phyloP scores from a whole-genome alignment of 2,113 vertebrate species.

The Chloropsis cyanopogon region DNA sequence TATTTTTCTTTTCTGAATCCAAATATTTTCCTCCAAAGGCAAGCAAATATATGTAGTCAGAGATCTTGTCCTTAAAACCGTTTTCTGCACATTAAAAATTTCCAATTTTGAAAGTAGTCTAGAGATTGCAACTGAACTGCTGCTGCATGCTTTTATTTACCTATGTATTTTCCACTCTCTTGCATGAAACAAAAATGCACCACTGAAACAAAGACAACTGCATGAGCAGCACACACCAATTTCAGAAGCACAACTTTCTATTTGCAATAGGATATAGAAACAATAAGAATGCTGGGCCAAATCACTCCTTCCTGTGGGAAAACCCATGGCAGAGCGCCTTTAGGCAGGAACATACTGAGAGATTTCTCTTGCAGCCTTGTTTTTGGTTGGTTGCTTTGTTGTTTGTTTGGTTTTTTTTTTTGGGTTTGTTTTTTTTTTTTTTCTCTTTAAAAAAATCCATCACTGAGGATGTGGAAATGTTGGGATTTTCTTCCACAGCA shows the following conservation, averaged over 20 bases:
- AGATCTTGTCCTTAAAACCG: neutral
- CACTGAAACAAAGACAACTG: conserved; percentile 30
- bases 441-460: neutral
- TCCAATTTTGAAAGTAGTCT: neutral
- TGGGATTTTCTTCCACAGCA: neutral
- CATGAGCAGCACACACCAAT: neutral
- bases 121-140: neutral
- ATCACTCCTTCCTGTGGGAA: conserved; percentile 68
- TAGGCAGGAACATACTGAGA: conserved; percentile 31
- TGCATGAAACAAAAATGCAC: neutral
- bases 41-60: neutral
- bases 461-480: neutral
- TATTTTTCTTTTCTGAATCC: neutral
- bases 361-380: neutral
- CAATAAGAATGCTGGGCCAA: conserved; percentile 64
- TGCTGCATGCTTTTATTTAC: neutral
- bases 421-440: neutral
- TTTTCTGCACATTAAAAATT: neutral
- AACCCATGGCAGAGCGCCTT: conserved; percentile 31
- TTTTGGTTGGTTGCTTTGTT: neutral
- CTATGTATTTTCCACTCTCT: neutral
- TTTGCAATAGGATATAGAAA: conserved; percentile 66
- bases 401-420: neutral
- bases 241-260: conserved; percentile 47
- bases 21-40: neutral